phyloP scores from a whole-genome alignment of 2,113 vertebrate species.

The Athene noctua region DNA sequence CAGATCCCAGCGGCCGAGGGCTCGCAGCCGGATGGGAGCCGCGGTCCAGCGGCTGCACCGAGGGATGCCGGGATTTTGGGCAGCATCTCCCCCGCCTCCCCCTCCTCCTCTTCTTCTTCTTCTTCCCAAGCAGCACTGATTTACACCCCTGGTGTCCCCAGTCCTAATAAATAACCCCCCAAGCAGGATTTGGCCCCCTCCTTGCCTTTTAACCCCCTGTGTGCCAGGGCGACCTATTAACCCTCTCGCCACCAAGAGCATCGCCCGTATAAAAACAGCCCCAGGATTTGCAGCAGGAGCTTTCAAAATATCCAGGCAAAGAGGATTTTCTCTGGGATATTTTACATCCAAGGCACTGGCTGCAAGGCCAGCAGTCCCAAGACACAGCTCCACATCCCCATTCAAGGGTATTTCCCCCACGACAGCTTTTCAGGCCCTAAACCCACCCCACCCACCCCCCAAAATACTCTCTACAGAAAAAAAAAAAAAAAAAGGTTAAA shows the following conservation, averaged over 20 bases:
- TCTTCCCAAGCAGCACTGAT: neutral
- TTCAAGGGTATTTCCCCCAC: neutral
- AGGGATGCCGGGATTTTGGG: constrained; percentile 26
- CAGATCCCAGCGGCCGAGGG: neutral
- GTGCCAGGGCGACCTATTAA: neutral
- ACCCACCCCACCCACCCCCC: too few species aligned
- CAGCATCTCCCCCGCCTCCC: neutral
- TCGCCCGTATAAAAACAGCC: rapidly evolving
- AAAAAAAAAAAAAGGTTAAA: too few species aligned
- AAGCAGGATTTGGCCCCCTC: neutral
- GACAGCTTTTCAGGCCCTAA: neutral
- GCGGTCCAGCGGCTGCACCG: neutral
- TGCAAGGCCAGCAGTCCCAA: neutral
- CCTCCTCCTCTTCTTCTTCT: neutral
- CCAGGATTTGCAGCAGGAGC: neutral
- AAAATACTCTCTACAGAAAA: neutral
- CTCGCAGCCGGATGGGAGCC: neutral
- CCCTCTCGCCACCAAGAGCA: neutral
- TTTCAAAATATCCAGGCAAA: too few species aligned
- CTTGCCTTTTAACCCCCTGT: neutral
- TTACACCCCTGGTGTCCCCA: neutral
- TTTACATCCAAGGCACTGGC: neutral
- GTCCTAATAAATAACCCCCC: neutral
- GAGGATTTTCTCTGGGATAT: neutral
- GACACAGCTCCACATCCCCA: neutral